Percentiles rank a stretch among this genome's conserved stretches.
Evolutionary conservation across 2,888 invertebrate species (phyloP).

Genomic region (Himalopsyche japonica): DNA sequence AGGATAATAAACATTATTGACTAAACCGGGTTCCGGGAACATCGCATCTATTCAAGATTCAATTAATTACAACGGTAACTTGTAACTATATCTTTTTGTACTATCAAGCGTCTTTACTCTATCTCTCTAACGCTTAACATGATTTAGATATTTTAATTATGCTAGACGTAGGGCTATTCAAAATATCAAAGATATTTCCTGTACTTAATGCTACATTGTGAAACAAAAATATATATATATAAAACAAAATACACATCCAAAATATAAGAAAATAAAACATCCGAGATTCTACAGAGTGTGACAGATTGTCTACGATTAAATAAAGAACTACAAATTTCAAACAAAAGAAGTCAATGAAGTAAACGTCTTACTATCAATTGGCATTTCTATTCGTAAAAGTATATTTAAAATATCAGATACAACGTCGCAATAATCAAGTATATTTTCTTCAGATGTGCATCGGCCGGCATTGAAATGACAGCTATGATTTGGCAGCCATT

Average conservation of each 20-base stretch:
- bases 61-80: neutral
- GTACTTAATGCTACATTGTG: neutral
- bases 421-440: too few species aligned
- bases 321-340: neutral
- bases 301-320: neutral
- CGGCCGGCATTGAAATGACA: too few species aligned
- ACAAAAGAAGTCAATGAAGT: neutral
- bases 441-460: too few species aligned
- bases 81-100: neutral
- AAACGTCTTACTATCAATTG: too few species aligned
- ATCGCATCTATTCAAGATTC: neutral
- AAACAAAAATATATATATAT: neutral
- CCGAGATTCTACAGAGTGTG: neutral
- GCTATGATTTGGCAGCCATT: too few species aligned
- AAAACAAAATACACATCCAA: neutral
- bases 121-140: neutral
- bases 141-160: neutral
- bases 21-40: neutral
- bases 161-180: neutral
- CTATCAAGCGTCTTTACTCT: neutral
- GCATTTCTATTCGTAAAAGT: too few species aligned
- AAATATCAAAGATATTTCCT: neutral
- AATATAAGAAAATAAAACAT: neutral
- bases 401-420: too few species aligned
- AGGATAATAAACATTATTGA: neutral